Evolutionary conservation across 2,797 vertebrate genomes (phyloP).

Genomic region (Poeciliopsis infans): DNA sequence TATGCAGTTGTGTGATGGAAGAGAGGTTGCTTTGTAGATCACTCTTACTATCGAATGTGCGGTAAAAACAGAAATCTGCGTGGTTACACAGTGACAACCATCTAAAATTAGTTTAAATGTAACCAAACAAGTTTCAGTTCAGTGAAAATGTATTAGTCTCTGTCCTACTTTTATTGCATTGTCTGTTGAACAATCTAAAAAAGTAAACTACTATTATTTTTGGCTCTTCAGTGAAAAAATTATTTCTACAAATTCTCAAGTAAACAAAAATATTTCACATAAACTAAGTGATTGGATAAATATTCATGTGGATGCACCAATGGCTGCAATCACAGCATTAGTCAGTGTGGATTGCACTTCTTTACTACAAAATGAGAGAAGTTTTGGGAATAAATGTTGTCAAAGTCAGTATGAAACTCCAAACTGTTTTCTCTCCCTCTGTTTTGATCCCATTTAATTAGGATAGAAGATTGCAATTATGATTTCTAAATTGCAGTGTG

Average conservation of each 20-base stretch:
- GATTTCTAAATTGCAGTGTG: constrained; percentile 21
- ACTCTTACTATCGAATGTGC: neutral
- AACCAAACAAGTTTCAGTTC: neutral
- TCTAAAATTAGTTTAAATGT: neutral
- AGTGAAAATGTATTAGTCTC: neutral
- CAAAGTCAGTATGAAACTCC: neutral
- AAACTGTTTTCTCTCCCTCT: neutral
- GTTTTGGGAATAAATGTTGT: neutral
- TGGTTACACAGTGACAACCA: neutral
- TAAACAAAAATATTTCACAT: neutral
- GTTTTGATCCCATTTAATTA: constrained; percentile 1
- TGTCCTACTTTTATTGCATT: neutral
- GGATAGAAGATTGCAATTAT: constrained; percentile 13
- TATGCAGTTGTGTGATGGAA: neutral
- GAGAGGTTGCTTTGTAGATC: neutral
- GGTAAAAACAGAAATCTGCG: neutral
- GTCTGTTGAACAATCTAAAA: neutral
- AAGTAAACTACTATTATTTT: neutral
- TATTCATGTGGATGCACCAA: neutral
- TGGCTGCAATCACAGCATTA: neutral
- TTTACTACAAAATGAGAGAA: neutral
- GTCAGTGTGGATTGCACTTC: neutral
- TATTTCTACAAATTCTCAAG: neutral
- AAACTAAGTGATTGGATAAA: neutral
- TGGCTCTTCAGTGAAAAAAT: neutral